phyloP scores from a whole-genome alignment of 2,113 vertebrate species.

The Picathartes gymnocephalus region DNA sequence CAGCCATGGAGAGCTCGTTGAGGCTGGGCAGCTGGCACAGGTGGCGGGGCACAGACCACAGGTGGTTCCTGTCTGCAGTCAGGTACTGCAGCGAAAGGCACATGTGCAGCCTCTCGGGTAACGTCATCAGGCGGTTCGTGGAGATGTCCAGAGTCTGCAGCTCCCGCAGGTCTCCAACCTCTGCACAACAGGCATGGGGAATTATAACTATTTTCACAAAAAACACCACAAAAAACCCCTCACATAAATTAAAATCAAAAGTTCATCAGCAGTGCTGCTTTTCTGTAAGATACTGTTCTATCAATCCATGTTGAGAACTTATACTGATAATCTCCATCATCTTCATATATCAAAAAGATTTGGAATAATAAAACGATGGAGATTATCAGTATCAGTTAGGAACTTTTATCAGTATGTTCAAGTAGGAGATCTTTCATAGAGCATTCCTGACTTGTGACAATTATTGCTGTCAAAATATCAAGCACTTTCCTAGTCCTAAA shows the following conservation, averaged over 20 bases:
- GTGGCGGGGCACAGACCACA: conserved; percentile 86
- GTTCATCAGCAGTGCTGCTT: background rate
- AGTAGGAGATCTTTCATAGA: background rate
- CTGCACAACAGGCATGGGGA: conserved; percentile 65
- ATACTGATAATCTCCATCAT: background rate
- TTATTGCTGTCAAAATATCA: background rate
- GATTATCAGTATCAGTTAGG: background rate
- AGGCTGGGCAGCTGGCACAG: conserved; percentile 92
- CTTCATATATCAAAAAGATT: background rate
- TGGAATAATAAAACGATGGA: background rate
- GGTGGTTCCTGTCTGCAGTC: conserved; percentile 87
- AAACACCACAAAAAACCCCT: rapidly evolving
- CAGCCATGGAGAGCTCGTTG: conserved; percentile 95
- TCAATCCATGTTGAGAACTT: background rate
- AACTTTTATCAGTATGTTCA: background rate
- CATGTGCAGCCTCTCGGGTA: conserved; percentile 87
- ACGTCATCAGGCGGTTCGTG: conserved; percentile 83
- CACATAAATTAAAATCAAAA: rapidly evolving
- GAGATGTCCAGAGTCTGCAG: conserved; percentile 93
- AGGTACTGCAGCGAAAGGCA: conserved; percentile 93
- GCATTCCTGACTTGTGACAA: background rate
- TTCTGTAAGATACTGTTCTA: background rate
- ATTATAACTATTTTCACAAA: background rate
- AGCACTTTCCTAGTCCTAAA: background rate
- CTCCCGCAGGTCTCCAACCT: conserved; percentile 90